Percentiles rank a stretch among this genome's conserved stretches.
Conservation (phyloP, 1,140 invertebrate genomes). For the Chrysomallon squamiferum region DNA sequence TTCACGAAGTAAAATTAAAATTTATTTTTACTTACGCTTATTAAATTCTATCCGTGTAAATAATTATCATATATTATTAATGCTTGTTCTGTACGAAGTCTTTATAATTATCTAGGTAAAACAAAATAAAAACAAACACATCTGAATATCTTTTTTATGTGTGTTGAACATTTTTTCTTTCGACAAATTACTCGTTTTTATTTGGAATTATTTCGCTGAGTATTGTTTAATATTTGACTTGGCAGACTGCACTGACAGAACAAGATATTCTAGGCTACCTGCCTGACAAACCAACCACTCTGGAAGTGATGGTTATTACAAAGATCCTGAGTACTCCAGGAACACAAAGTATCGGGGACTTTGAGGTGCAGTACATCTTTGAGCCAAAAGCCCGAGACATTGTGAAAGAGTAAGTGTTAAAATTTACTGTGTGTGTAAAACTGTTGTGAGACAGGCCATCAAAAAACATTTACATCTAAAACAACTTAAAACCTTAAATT, state of each 20-base stretch:
- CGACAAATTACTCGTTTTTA: not conserved
- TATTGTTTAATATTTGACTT: not conserved
- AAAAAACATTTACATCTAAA: no score
- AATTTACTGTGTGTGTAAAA: no score
- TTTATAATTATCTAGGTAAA: no score
- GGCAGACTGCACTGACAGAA: conserved; percentile 48
- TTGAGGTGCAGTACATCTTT: conserved; percentile 66
- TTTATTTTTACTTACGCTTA: no score
- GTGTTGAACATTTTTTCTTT: not conserved
- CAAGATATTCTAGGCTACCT: conserved; percentile 57
- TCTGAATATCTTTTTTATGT: not conserved
- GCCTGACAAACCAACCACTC: conserved; percentile 62
- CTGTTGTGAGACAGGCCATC: no score
- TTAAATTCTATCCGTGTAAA: no score
- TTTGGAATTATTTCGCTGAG: not conserved
- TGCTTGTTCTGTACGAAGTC: no score
- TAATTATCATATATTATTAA: no score
- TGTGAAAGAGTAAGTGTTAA: conserved; percentile 64
- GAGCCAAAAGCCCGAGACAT: conserved; percentile 62
- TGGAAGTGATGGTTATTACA: conserved; percentile 66
- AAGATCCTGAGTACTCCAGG: conserved; percentile 64
- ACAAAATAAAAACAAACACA: no score
- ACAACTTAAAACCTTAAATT: no score
- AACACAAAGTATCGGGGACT: conserved; percentile 65
- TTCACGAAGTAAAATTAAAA: no score